A percentile compares a stretch with the other conserved stretches of the same genome.
Evolutionary conservation across 2,888 invertebrate species (phyloP).

Genomic region (Therioaphis trifolii): DNA sequence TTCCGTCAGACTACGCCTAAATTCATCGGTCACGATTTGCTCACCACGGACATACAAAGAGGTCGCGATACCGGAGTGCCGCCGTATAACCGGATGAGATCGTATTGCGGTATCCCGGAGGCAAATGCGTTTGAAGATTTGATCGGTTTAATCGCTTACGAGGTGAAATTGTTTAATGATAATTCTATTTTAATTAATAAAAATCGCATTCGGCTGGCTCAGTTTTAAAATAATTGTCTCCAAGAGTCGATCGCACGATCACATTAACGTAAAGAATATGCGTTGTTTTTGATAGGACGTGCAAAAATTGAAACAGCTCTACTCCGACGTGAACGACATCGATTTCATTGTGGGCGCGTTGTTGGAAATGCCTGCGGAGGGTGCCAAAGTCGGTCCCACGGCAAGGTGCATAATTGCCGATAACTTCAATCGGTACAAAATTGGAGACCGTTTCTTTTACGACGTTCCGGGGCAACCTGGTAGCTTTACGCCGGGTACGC

Average conservation of each 20-base stretch:
- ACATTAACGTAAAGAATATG: background rate
- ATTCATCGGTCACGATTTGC: slow-evolving; percentile 84
- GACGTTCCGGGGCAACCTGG: slow-evolving; percentile 91
- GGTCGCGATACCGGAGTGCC: slow-evolving; percentile 91
- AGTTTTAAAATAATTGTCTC: too few relatives aligned
- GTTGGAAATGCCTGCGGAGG: slow-evolving; percentile 87
- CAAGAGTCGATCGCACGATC: background rate
- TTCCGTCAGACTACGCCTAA: slow-evolving; percentile 55
- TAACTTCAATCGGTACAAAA: slow-evolving; percentile 88
- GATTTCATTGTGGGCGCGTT: slow-evolving; percentile 96
- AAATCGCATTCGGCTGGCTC: too few relatives aligned
- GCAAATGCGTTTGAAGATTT: slow-evolving; percentile 83
- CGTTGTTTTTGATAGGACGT: slow-evolving; percentile 73
- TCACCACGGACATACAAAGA: slow-evolving; percentile 93
- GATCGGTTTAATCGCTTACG: slow-evolving; percentile 88
- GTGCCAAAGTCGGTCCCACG: slow-evolving; percentile 92
- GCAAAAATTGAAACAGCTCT: slow-evolving; percentile 74
- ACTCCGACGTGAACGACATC: slow-evolving; percentile 82
- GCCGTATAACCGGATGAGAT: slow-evolving; percentile 91
- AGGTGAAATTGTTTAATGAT: slow-evolving; percentile 71
- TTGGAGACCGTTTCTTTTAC: slow-evolving; percentile 95
- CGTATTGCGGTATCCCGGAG: slow-evolving; percentile 87
- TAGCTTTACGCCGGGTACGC: slow-evolving; percentile 79
- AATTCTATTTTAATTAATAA: background rate
- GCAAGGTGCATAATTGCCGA: slow-evolving; percentile 94